Percentiles rank a stretch among this genome's conserved stretches.
phyloP scores from a whole-genome alignment of 1,140 invertebrate genomes.

The Periplaneta americana region DNA sequence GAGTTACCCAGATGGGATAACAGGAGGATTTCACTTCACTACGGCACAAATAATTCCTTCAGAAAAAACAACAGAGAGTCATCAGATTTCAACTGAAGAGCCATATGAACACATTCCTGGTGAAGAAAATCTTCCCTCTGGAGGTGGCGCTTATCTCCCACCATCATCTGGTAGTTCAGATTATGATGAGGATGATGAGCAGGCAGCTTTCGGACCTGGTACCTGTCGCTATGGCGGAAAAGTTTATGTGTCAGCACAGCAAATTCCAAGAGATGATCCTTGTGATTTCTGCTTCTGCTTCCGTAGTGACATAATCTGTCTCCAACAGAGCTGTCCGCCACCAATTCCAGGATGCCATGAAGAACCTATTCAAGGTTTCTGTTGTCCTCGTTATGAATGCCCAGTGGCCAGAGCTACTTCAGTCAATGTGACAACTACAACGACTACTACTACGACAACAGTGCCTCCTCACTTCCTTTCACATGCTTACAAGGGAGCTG shows the following conservation, averaged over 20 bases:
- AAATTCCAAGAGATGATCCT: constrained; percentile 88
- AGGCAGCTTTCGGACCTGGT: constrained; percentile 71
- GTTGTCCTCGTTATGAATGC: constrained; percentile 91
- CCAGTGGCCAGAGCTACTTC: constrained; percentile 76
- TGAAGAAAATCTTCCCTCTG: not conserved
- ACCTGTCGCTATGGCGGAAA: constrained; percentile 88
- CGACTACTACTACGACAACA: constrained; percentile 79
- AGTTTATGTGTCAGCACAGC: constrained; percentile 89
- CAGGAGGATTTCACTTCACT: not conserved
- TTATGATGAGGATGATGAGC: constrained; percentile 61
- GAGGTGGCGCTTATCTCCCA: constrained; percentile 11
- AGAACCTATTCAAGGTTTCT: constrained; percentile 88
- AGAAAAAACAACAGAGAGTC: constrained; percentile 28
- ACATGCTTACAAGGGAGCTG: constrained; percentile 68
- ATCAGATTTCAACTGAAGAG: constrained; percentile 33
- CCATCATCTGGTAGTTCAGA: constrained; percentile 25
- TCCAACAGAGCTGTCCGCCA: constrained; percentile 91
- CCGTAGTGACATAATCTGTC: constrained; percentile 89
- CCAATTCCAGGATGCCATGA: constrained; percentile 86
- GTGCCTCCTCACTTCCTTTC: constrained; percentile 73
- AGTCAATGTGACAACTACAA: constrained; percentile 74
- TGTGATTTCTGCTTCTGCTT: constrained; percentile 98
- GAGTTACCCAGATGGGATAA: not conserved
- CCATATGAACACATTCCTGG: not conserved
- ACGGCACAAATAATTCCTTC: not conserved